phyloP scores from a whole-genome alignment of 2,888 invertebrate genomes.

The Chesias legatella region DNA sequence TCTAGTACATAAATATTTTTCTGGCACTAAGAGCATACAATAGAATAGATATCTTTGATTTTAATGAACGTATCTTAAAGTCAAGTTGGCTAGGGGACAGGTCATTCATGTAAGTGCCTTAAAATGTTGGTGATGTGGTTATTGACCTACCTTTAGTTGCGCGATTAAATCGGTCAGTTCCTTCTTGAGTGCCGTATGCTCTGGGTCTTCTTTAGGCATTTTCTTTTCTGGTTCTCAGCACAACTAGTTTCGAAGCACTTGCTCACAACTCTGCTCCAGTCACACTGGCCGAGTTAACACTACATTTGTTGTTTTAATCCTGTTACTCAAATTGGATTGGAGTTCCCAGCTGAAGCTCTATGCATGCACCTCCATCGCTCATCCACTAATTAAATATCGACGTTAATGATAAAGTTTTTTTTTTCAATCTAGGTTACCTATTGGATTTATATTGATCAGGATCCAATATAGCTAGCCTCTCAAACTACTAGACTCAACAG shows the following conservation, averaged over 20 bases:
- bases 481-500: no score
- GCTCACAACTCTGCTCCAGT: constrained; percentile 21
- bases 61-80: no score
- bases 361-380: constrained; percentile 32
- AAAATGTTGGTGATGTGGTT: neutral
- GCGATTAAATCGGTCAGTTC: constrained; percentile 90
- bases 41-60: no score
- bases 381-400: constrained; percentile 24
- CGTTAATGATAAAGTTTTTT: constrained; percentile 10
- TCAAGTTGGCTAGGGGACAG: neutral
- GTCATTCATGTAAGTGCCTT: neutral
- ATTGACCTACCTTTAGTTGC: constrained; percentile 85
- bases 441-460: no score
- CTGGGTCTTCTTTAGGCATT: constrained; percentile 92
- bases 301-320: constrained; percentile 47
- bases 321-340: constrained; percentile 66
- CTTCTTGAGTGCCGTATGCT: constrained; percentile 87
- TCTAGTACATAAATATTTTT: no score
- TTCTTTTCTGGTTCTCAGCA: constrained; percentile 9
- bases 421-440: no score
- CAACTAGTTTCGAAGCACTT: constrained; percentile 6
- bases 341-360: constrained; percentile 56
- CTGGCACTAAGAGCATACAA: no score
- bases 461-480: no score
- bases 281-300: constrained; percentile 28